Conservation (phyloP, 2,113 vertebrate genomes). For the Percina caprodes region DNA sequence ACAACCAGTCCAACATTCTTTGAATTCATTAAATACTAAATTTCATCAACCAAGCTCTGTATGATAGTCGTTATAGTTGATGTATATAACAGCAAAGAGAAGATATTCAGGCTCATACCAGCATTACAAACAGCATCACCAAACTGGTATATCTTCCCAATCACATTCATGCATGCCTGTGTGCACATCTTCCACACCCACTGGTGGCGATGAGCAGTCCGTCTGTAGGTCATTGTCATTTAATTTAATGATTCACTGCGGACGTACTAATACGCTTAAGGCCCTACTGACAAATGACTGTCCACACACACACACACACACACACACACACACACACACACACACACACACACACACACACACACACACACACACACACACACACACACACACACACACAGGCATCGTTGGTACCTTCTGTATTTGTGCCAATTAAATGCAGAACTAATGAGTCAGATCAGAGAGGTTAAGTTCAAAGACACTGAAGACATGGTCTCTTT, state of each 20-base stretch:
- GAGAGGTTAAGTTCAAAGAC: constrained; percentile 67
- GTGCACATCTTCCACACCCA: constrained; percentile 1
- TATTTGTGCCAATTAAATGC: constrained; percentile 53
- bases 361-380: background rate
- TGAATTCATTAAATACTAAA: background rate
- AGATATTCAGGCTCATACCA: background rate
- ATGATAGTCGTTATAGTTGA: background rate
- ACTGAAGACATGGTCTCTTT: constrained; percentile 28
- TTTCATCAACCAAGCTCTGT: background rate
- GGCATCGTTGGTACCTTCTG: constrained; percentile 24
- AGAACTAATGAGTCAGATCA: constrained; percentile 64
- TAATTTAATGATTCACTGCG: constrained; percentile 67
- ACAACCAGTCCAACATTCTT: background rate
- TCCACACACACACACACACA: background rate
- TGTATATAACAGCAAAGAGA: background rate
- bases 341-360: background rate
- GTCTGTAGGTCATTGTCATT: constrained; percentile 59
- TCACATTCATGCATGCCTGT: background rate
- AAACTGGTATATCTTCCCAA: background rate
- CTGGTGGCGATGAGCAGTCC: constrained; percentile 31
- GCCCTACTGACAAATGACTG: constrained; percentile 58
- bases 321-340: background rate
- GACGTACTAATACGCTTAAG: constrained; percentile 58
- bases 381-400: constrained; percentile 1
- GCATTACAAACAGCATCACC: background rate